Base-by-base conservation (phyloP, 2,113 vertebrate species). In the Trochalopteron elliotii region DNA sequence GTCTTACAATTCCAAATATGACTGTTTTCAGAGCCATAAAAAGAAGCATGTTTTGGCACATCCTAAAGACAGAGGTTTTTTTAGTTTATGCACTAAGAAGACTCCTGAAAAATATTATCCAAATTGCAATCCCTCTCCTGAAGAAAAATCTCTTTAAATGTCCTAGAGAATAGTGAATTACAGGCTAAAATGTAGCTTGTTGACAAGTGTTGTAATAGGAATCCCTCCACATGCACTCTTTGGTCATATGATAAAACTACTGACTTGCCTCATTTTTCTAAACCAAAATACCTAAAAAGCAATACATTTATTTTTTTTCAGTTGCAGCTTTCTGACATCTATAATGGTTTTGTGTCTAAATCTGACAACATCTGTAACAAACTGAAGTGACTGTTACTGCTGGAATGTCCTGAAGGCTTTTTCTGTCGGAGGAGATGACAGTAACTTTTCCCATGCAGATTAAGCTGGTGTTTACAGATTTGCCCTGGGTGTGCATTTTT, bases 391-490 rank as follows among this genome's bases (percentile, higher is more conserved):
- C 97, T 98, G 98, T 98, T 98, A 97, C 97, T 96, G 94, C 95
- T 93, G 95, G 95, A 97, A 98, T 94, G 97, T 98, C 98, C 98
- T 97, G 97, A 84, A 98, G 98, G 98, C 97, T 98, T 98, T 97
- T 97, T 97, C 98, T 99, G 98, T 99, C 98, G 97, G 94, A 97
- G 95, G 96, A 98, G 97, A 98, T 98, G 98, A 99, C 97, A 98
- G 98, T 98, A 98, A 98, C 97, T 98, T 99, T 98, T 98, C 98
- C 98, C 98, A 98, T 99, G 98, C 98, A 99, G 98, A 99, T 99
- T 98, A 99, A 98, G 98, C 98, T 99, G 98, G 98, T 99, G 98
- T 99, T 99, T 99, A 98, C 98, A 99, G 98, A 99, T 98, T 98
- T 98, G 98, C 98, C 98, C 98, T 98, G 98, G 97, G 98, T 98